Percentiles rank a stretch among this genome's conserved stretches.
Evolutionary conservation across 2,888 invertebrate species (phyloP).

Genomic region (Eristalis tenax): DNA sequence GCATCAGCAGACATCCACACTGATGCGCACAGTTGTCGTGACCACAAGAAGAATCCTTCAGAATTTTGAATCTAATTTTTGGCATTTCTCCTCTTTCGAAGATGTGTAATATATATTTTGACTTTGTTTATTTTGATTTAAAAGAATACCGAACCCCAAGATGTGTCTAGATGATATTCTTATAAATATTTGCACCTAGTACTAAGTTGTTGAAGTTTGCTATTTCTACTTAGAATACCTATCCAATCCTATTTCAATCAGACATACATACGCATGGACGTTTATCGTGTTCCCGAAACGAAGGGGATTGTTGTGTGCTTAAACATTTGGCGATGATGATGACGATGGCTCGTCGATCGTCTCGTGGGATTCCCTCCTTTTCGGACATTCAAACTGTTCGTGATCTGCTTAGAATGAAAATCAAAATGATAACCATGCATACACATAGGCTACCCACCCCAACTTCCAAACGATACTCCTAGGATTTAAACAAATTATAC

Average conservation of each 20-base stretch:
- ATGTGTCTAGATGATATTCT: constrained; percentile 48
- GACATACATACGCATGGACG: neutral
- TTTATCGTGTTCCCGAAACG: neutral
- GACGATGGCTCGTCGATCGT: no score
- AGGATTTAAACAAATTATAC: constrained; percentile 29
- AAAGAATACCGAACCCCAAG: constrained; percentile 15
- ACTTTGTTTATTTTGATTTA: constrained; percentile 6
- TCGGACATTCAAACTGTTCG: neutral
- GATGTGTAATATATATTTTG: constrained; percentile 34
- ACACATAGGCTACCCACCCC: constrained; percentile 15
- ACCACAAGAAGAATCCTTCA: constrained; percentile 13
- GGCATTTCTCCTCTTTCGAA: constrained; percentile 26
- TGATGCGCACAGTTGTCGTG: constrained; percentile 18
- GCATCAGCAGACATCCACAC: neutral
- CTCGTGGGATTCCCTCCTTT: neutral
- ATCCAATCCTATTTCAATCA: constrained; percentile 53
- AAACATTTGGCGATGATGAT: neutral
- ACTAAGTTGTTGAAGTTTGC: constrained; percentile 71
- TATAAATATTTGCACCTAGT: constrained; percentile 62
- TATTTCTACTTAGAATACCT: constrained; percentile 55
- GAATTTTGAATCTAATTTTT: constrained; percentile 15
- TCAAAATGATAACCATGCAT: no score
- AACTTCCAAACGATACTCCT: constrained; percentile 41
- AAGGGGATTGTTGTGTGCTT: neutral
- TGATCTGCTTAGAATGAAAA: no score